phyloP scores from a whole-genome alignment of 2,113 vertebrate species.

The Philantomba maxwellii region DNA sequence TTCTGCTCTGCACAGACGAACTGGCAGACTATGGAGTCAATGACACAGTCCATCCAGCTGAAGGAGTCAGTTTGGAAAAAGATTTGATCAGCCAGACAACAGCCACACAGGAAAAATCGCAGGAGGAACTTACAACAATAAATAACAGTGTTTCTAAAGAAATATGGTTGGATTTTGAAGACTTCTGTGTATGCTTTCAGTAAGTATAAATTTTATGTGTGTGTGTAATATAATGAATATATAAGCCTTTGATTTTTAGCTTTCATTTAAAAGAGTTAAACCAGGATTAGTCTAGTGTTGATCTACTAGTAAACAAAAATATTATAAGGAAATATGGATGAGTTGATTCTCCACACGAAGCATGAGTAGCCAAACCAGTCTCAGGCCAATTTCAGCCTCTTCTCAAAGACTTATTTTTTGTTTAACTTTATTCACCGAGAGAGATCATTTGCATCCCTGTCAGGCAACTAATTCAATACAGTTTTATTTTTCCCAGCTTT shows the following conservation, averaged over 20 bases:
- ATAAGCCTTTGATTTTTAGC: not conserved
- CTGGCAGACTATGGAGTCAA: not conserved
- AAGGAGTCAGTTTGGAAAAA: slow-evolving; percentile 20
- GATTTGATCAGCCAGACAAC: slow-evolving; percentile 27
- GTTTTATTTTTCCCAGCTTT: not conserved
- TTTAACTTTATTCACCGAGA: not conserved
- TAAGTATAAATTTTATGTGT: slow-evolving; percentile 72
- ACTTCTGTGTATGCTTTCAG: slow-evolving; percentile 92
- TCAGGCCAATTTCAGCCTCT: not conserved
- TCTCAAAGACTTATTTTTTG: not conserved
- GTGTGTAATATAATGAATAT: not conserved
- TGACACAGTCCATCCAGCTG: slow-evolving; percentile 7
- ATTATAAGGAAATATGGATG: not conserved
- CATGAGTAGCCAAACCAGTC: not conserved
- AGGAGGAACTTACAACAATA: slow-evolving; percentile 57
- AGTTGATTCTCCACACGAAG: not conserved
- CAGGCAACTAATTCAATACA: not conserved
- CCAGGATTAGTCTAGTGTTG: not conserved
- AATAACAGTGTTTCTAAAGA: slow-evolving; percentile 73
- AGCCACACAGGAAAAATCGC: slow-evolving; percentile 52
- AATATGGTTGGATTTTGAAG: slow-evolving; percentile 89
- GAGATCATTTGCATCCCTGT: not conserved
- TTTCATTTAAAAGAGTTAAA: not conserved
- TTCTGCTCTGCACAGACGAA: slow-evolving; percentile 62
- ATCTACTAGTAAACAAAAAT: not conserved